A percentile compares a stretch with the other conserved stretches of the same genome.
phyloP scores from a whole-genome alignment of 2,888 invertebrate species.

The Calameuta pallipes region DNA sequence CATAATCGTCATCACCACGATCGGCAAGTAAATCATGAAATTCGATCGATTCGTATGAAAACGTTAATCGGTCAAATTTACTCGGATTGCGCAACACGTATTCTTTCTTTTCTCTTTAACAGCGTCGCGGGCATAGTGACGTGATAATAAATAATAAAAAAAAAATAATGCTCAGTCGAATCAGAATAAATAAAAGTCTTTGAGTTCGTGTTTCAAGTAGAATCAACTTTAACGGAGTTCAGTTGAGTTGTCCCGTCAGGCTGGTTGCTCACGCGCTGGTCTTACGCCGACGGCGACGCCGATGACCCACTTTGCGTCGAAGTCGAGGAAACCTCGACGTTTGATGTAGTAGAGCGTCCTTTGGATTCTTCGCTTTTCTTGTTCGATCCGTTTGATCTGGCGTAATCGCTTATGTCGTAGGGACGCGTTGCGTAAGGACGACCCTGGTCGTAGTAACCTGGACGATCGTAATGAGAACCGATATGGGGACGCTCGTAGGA shows the following conservation, averaged over 20 bases:
- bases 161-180: neutral
- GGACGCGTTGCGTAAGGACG: neutral
- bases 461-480: neutral
- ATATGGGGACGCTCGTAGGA: neutral
- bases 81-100: neutral
- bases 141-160: neutral
- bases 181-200: neutral
- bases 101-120: neutral
- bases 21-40: slow-evolving; percentile 74
- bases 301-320: neutral
- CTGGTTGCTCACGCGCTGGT: neutral
- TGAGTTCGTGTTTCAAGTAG: neutral
- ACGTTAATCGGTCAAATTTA: neutral
- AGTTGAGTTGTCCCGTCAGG: neutral
- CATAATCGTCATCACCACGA: slow-evolving; percentile 95
- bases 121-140: neutral
- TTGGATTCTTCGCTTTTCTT: neutral
- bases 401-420: slow-evolving; percentile 10
- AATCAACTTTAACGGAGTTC: neutral
- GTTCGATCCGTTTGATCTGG: slow-evolving; percentile 10
- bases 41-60: too few relatives aligned
- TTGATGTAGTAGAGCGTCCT: neutral
- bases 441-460: neutral
- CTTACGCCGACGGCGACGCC: neutral
- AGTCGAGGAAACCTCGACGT: neutral